Evolutionary conservation across 2,113 vertebrate species (phyloP), one percentile per base, ranked within the genome.

Genomic region (Grammomys surdaster): DNA sequence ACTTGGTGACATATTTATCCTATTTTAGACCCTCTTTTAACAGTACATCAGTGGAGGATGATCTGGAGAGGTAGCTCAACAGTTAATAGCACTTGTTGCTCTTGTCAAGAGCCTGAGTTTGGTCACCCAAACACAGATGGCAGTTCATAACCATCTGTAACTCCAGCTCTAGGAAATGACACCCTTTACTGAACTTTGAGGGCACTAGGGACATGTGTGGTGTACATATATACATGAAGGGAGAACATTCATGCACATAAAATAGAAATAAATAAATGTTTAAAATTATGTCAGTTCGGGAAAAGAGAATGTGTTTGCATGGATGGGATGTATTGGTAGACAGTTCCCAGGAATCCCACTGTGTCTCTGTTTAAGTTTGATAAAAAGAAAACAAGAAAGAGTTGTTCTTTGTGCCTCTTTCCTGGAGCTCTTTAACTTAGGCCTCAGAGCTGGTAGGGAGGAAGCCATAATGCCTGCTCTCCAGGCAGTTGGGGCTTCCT

Each of bases 281-380:
- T 63, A 63, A 63, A 82, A 65, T n/a, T 17, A 3, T 46, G 20
- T 94, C 43, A 4, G 4, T 65, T 75, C 58, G 16, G 24, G 9
- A 10, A 26, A 51, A 14, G 33, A 65, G n/a, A 36, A 7, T 12
- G 28, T 70, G 0, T 73, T 80, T 43, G 0, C 43, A 82, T 56
- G 13, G 40, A 31, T 33, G 36, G 26, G 26, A 95, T 54, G 46
- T 69, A 31, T 31, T 31, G 24, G 51, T 36, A 22, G 19, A 58
- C 40, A 67, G 33, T 76, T 36, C 56, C 10, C 1, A 24, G 84
- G 75, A 90, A 8, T 20, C 33, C 17, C 28, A 31, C 4, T 2
- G 72, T 14, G 16, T 92, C 69, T 88, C 51, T 26, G 40, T 84
- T 94, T 94, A 85, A 51, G 67, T 90, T 51, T 26, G 20, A 85